Conservation (phyloP, 2,797 vertebrate species). For the Geotrypetes seraphini region DNA sequence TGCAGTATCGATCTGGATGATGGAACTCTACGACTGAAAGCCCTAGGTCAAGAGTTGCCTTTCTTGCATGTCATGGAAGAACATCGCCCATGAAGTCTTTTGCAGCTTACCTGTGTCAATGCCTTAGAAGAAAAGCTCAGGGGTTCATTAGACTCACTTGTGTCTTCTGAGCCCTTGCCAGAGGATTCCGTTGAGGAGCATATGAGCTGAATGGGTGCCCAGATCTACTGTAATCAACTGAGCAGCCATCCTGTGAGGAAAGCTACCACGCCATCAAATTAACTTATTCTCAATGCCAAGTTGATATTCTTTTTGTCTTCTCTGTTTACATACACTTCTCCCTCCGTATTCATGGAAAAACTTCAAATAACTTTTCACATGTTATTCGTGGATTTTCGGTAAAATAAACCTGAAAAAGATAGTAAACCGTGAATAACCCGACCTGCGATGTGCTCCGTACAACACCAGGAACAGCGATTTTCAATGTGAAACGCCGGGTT, state of each 20-base stretch:
- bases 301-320: conserved; percentile 3
- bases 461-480: no score
- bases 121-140: not conserved
- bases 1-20: conserved; percentile 79
- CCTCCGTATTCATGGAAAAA: no score
- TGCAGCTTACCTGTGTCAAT: not conserved
- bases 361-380: no score
- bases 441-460: no score
- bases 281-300: not conserved
- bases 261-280: not conserved
- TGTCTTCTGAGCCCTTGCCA: conserved; percentile 5
- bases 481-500: no score
- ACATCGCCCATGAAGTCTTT: conserved; percentile 27
- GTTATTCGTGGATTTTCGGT: no score
- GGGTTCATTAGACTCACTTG: not conserved
- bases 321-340: conserved; percentile 1
- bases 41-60: conserved; percentile 65
- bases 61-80: conserved; percentile 58
- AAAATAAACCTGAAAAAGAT: no score
- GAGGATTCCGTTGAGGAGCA: conserved; percentile 4
- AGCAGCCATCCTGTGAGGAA: conserved; percentile 9
- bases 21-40: conserved; percentile 63
- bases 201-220: not conserved
- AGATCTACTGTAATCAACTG: conserved; percentile 1
- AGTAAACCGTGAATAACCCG: no score